Evolutionary conservation across 2,888 invertebrate genomes (phyloP), one percentile per base, ranked within the genome.

Genomic region (Disparrhopalites patrizii): DNA sequence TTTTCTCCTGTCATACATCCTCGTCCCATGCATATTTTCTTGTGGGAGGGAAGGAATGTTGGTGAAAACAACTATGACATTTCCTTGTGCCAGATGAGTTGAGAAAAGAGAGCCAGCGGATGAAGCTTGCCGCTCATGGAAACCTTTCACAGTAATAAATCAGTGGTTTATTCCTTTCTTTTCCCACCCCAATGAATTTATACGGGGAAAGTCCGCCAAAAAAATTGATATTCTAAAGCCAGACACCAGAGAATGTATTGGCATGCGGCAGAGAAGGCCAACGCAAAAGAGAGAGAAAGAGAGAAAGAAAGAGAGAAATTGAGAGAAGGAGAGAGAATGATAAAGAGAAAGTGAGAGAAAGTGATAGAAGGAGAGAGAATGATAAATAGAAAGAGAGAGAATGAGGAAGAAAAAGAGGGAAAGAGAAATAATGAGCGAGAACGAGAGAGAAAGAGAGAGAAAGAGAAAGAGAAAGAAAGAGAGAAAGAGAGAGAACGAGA

Each of bases 111-210:
- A 20, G 20, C 10, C n/a, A 47, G n/a, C n/a, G n/a, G n/a, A n/a
- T n/a, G n/a, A n/a, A n/a, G n/a, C n/a, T n/a, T n/a, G n/a, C n/a
- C n/a, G n/a, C n/a, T n/a, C n/a, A n/a, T n/a, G n/a, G n/a, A n/a
- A n/a, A n/a, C n/a, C n/a, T n/a, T n/a, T n/a, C 47, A 47, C 18
- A 23, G 47, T 47, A 47, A 47, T 47, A 47, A 47, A 47, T 47
- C 47, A 47, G 47, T 47, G 47, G 47, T 47, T 47, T 47, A 23
- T 18, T 47, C 23, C 18, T 40, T 40, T 40, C 40, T 3, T 40
- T 4, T 40, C 20, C 20, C 10, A 18, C 4, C 40, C 10, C 40
- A 20, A 13, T 13, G 10, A 13, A 8, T 43, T 43, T n/a, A 10
- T 10, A 20, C 20, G 7, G 7, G 43, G 36, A 36, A 13, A n/a